These are phyloP conservation scores for Axinella damicornis DNA, from an alignment of 37 sponge, comb jelly and placozoan species.

Conservation along the genomic window DNA sequence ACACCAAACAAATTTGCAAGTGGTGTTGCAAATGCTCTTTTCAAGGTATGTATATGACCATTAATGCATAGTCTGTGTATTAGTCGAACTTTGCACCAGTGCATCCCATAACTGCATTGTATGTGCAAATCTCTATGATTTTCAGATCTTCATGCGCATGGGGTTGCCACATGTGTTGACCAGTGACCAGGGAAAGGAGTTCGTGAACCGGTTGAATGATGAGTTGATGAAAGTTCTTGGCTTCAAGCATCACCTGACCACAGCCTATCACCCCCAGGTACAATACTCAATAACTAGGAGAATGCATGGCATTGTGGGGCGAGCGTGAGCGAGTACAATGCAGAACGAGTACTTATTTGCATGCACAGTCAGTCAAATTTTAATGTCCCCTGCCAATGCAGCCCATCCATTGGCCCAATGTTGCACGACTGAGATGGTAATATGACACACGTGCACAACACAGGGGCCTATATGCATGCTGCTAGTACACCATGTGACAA, in stretches of 20 bases:
- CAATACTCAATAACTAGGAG: too few relatives aligned
- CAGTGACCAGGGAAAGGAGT: constrained; percentile 60
- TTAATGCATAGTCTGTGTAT: neutral
- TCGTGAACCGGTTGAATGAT: constrained; percentile 54
- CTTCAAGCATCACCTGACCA: constrained; percentile 53
- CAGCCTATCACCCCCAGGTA: constrained; percentile 78
- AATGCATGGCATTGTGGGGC: too few relatives aligned
- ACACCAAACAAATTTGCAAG: constrained; percentile 43
- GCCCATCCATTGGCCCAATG: too few relatives aligned
- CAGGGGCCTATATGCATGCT: too few relatives aligned
- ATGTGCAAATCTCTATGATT: neutral
- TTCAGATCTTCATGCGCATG: constrained; percentile 72
- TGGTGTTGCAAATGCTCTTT: constrained; percentile 57
- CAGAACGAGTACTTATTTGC: too few relatives aligned
- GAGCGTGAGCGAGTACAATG: too few relatives aligned
- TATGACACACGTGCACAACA: too few relatives aligned
- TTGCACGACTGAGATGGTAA: too few relatives aligned
- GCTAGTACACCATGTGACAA: too few relatives aligned
- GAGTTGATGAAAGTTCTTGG: constrained; percentile 37
- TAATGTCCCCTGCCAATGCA: too few relatives aligned
- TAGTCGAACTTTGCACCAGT: neutral
- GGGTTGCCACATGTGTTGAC: constrained; percentile 21
- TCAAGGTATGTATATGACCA: constrained; percentile 52
- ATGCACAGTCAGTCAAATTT: too few relatives aligned
- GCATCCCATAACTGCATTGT: neutral